These are phyloP conservation scores for Temnothorax curvispinosus DNA, from an alignment of 1,140 invertebrate genomes.

Conservation along the genomic window DNA sequence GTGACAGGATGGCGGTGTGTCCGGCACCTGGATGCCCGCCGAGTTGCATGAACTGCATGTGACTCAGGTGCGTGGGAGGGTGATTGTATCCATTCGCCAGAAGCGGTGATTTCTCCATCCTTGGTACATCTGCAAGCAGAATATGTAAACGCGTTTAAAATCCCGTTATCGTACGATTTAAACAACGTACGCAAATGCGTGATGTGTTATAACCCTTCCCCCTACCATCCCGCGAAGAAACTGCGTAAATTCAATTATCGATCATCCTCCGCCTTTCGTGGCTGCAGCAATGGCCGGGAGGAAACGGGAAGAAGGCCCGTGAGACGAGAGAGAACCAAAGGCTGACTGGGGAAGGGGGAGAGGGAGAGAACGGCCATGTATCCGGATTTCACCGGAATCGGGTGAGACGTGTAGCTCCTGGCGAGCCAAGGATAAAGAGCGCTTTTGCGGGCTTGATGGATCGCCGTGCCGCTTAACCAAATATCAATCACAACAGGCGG, in stretches of 20 bases:
- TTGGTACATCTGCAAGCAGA: constrained; percentile 90
- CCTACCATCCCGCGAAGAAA: not conserved
- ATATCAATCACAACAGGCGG: constrained; percentile 77
- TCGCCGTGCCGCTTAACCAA: constrained; percentile 77
- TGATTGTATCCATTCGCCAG: constrained; percentile 98
- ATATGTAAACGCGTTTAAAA: constrained; percentile 14
- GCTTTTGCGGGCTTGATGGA: constrained; percentile 77
- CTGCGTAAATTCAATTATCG: constrained; percentile 57
- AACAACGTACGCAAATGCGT: not conserved
- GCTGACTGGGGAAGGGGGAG: not conserved
- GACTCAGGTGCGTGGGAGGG: constrained; percentile 94
- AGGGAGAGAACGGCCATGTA: constrained; percentile 1
- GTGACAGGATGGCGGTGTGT: constrained; percentile 93
- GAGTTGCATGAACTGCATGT: constrained; percentile 95
- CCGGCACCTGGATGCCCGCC: constrained; percentile 89
- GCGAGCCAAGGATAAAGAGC: constrained; percentile 73
- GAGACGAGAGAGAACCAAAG: constrained; percentile 6
- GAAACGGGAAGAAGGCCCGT: not conserved
- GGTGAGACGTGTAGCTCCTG: constrained; percentile 69
- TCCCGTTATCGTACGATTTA: not conserved
- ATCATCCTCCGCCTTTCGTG: not conserved
- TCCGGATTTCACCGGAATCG: constrained; percentile 68
- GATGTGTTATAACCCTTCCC: not conserved
- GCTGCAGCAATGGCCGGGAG: not conserved
- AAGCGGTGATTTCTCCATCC: constrained; percentile 96